Percentiles rank a stretch among this genome's conserved stretches.
Conservation (phyloP, 2,113 vertebrate species). For the Oreotrochilus melanogaster region DNA sequence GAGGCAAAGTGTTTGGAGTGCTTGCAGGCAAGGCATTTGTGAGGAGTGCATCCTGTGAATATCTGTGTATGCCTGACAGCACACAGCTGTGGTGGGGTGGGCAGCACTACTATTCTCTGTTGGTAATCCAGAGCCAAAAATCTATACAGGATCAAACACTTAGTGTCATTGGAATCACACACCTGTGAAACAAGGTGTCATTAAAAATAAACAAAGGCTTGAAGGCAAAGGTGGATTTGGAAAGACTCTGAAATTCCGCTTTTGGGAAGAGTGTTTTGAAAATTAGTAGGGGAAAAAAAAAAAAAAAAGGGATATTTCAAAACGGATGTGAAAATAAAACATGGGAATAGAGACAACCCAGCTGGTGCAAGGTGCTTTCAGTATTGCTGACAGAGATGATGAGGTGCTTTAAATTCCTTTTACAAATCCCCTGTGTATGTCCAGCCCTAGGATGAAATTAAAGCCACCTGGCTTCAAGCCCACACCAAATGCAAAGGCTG, state of each 20-base stretch:
- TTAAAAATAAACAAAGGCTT: slow-evolving; percentile 12
- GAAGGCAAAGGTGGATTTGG: slow-evolving; percentile 2
- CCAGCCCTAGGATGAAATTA: neutral
- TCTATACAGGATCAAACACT: neutral
- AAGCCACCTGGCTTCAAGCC: neutral
- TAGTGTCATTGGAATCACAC: neutral
- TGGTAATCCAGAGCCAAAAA: neutral
- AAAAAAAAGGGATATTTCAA: neutral
- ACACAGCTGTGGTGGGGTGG: fast-evolving
- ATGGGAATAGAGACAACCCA: neutral
- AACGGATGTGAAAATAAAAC: slow-evolving; percentile 25
- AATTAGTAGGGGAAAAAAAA: neutral
- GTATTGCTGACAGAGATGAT: neutral
- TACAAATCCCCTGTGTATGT: neutral
- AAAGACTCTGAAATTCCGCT: neutral
- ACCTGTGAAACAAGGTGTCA: slow-evolving; percentile 40
- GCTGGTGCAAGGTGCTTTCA: slow-evolving; percentile 1
- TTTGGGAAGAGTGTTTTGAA: neutral
- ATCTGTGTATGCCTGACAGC: neutral
- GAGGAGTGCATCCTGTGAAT: neutral
- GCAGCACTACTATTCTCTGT: neutral
- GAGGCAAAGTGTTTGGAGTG: neutral
- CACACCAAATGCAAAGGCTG: neutral
- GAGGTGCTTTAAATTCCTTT: slow-evolving; percentile 16
- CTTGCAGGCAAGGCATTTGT: neutral